Evolutionary conservation across 2,113 vertebrate genomes (phyloP), one percentile per base, ranked within the genome.

Genomic region (Hydrolagus affinis): DNA sequence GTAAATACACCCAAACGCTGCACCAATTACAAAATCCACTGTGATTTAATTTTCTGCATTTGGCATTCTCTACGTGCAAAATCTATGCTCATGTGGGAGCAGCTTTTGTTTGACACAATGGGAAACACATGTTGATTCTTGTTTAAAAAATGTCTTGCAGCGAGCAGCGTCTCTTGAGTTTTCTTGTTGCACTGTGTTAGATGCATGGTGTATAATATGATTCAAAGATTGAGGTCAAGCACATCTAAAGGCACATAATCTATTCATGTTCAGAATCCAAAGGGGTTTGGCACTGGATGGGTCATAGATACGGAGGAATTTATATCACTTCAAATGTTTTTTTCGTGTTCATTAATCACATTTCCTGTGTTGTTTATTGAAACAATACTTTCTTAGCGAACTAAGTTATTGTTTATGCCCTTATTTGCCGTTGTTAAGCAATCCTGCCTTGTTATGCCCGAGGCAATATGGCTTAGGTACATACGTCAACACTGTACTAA

Each of bases 401-500:
- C 78, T 17, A 32, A 32, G 32, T 32, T 83, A 32, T 28, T 7
- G 78, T 19, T 68, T 83, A 62, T 32, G 25, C 1, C 60, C 78
- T 83, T 66, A 21, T 23, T 17, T 64, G 60, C 62, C 66, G 78
- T 30, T 68, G 25, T 68, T 25, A 83, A 4, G 78, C 78, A 83
- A 66, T 7, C 78, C 77, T 83, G 19, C 66, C 25, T 80, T 32
- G 25, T 19, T 83, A 21, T 1, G 78, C 78, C 60, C 28, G n/a
- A 80, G 60, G 77, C 59, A 19, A 56, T 60, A 8, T 25, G 0
- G 76, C 57, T 66, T 3, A 64, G 28, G 14, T 21, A 68, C 28
- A 19, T 32, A 56, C 78, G 78, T 83, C 78, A 83, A 64, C 25
- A 12, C 62, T 32, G 62, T 75, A 56, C 73, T 75, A 75, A 44